A percentile compares a stretch with the other conserved stretches of the same genome.
These are phyloP conservation scores for Ischnus inquisitorius DNA, from an alignment of 2,888 invertebrate species.

Conservation along the genomic window DNA sequence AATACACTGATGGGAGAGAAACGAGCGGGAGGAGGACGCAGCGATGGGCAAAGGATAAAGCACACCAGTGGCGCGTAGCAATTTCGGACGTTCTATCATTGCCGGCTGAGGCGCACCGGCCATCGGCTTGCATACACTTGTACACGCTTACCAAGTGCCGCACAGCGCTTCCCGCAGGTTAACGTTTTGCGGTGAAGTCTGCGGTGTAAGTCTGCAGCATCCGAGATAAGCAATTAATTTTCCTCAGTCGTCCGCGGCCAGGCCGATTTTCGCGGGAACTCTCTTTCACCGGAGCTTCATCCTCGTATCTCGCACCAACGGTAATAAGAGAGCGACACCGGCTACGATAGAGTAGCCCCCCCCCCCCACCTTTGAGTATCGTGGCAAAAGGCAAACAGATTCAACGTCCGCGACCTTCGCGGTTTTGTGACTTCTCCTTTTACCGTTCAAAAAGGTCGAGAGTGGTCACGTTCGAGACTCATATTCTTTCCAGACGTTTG, in stretches of 20 bases:
- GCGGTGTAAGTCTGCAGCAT: constrained; percentile 76
- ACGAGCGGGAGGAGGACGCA: no score
- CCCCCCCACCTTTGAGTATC: no score
- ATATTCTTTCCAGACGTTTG: not conserved
- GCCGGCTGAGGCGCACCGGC: not conserved
- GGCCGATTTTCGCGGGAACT: constrained; percentile 74
- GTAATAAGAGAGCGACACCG: constrained; percentile 16
- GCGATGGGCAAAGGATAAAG: no score
- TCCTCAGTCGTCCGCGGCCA: constrained; percentile 72
- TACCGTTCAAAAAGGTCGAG: constrained; percentile 9
- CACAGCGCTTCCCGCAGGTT: constrained; percentile 62
- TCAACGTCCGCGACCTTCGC: constrained; percentile 52
- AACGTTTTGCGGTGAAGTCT: constrained; percentile 78
- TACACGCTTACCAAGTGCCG: constrained; percentile 40
- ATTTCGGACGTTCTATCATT: not conserved
- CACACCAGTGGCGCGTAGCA: no score
- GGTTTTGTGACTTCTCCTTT: constrained; percentile 42
- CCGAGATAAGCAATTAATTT: constrained; percentile 81
- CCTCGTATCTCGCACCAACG: constrained; percentile 28
- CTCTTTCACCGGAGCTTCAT: constrained; percentile 28
- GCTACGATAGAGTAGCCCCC: not conserved
- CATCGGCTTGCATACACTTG: constrained; percentile 3
- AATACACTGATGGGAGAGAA: no score
- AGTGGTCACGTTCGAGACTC: constrained; percentile 8
- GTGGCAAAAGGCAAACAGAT: constrained; percentile 15